These are phyloP conservation scores for Tetragnatha versicolor DNA, from an alignment of 1,140 invertebrate species.

Conservation along the genomic window DNA sequence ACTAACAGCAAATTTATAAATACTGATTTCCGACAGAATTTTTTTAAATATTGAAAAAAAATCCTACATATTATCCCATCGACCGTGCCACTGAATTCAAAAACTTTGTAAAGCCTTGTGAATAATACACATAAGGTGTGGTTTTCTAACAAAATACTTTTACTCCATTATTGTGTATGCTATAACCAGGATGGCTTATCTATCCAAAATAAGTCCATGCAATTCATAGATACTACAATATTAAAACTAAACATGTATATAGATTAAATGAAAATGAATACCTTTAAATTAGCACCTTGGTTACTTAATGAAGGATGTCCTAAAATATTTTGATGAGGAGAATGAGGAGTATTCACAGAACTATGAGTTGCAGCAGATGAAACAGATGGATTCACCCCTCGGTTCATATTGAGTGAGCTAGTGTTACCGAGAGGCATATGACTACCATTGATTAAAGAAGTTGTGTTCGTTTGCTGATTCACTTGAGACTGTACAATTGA, in stretches of 20 bases:
- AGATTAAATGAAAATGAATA: conserved; percentile 11
- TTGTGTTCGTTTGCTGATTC: conserved; percentile 56
- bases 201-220: no score
- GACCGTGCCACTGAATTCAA: no score
- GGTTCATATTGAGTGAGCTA: conserved; percentile 38
- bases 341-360: conserved; percentile 45
- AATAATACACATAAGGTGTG: no score
- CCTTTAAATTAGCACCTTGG: conserved; percentile 55
- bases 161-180: no score
- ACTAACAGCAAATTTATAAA: no score
- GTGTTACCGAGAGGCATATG: conserved; percentile 58
- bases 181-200: no score
- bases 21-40: no score
- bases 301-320: conserved; percentile 53
- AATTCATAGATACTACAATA: no score
- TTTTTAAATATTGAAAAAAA: no score
- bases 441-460: conserved; percentile 63
- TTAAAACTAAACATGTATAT: not conserved
- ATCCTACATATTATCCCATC: no score
- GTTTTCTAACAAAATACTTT: no score
- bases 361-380: conserved; percentile 47
- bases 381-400: conserved; percentile 39
- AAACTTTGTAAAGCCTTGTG: no score
- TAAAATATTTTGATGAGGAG: conserved; percentile 50
- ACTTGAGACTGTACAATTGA: conserved; percentile 35